These are phyloP conservation scores for Tridacna gigas DNA, from an alignment of 2,888 invertebrate species.

Conservation along the genomic window DNA sequence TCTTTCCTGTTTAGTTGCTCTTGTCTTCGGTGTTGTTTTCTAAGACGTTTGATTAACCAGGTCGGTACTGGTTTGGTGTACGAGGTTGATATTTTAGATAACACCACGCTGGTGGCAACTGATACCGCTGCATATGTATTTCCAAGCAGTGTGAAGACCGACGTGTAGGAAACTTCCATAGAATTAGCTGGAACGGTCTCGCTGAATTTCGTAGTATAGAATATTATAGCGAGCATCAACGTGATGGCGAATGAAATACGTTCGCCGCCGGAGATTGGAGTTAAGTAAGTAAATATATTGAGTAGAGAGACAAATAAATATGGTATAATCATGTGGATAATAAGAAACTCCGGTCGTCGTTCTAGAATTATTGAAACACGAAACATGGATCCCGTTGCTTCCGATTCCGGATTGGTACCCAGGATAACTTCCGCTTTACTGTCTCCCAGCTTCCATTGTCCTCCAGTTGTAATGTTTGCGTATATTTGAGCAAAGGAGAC, in stretches of 20 bases:
- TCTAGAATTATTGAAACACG: not conserved
- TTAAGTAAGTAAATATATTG: slow-evolving; percentile 15
- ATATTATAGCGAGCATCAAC: slow-evolving; percentile 6
- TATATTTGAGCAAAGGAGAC: not conserved
- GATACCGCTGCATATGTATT: slow-evolving; percentile 2
- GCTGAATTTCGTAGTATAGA: slow-evolving; percentile 10
- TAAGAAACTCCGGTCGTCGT: not conserved
- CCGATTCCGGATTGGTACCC: not conserved
- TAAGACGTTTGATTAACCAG: not conserved
- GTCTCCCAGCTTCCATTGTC: slow-evolving; percentile 6
- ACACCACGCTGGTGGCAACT: not conserved
- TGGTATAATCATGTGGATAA: not conserved
- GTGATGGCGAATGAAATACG: slow-evolving; percentile 10
- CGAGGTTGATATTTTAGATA: slow-evolving; percentile 11
- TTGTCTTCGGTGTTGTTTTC: not conserved
- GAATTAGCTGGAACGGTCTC: not conserved
- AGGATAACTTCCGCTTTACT: slow-evolving; percentile 12
- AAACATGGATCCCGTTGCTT: not conserved
- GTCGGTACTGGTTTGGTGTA: not conserved
- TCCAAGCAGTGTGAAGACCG: not conserved
- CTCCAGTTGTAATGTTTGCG: not conserved
- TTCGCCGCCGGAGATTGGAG: slow-evolving; percentile 4
- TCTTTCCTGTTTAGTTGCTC: not conserved
- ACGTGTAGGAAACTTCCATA: not conserved
- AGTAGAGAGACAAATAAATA: slow-evolving; percentile 1